phyloP scores from a whole-genome alignment of 1,140 invertebrate genomes.

The Augochlora pura region DNA sequence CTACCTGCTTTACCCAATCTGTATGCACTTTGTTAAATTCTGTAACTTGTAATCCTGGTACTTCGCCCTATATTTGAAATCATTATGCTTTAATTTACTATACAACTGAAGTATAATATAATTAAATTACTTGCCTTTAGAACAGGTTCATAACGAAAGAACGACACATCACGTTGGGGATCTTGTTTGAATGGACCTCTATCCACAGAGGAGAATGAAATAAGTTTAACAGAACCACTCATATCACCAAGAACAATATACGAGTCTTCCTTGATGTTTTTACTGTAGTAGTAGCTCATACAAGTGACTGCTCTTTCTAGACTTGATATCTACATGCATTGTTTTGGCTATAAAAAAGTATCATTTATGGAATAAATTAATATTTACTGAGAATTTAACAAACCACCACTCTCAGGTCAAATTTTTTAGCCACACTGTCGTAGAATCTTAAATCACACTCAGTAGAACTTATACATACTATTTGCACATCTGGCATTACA shows the following conservation, averaged over 20 bases:
- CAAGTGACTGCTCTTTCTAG: constrained; percentile 69
- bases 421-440: constrained; percentile 85
- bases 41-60: constrained; percentile 75
- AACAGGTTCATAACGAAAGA: constrained; percentile 82
- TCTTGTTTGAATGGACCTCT: constrained; percentile 85
- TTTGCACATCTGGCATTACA: constrained; percentile 85
- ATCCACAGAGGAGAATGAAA: constrained; percentile 82
- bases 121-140: constrained; percentile 72
- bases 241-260: constrained; percentile 85
- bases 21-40: constrained; percentile 82
- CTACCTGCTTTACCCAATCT: constrained; percentile 84
- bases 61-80: constrained; percentile 59
- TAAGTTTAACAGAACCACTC: constrained; percentile 83
- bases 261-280: constrained; percentile 81
- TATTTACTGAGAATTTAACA: neutral
- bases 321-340: constrained; percentile 68
- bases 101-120: neutral
- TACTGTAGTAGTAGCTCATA: constrained; percentile 84
- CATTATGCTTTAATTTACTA: neutral
- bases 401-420: constrained; percentile 82
- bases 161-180: constrained; percentile 81
- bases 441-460: constrained; percentile 87
- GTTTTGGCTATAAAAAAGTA: constrained; percentile 21
- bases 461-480: constrained; percentile 85
- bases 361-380: constrained; percentile 16